These are phyloP conservation scores for Antheraea yamamai DNA, from an alignment of 2,888 invertebrate genomes.

Conservation along the genomic window DNA sequence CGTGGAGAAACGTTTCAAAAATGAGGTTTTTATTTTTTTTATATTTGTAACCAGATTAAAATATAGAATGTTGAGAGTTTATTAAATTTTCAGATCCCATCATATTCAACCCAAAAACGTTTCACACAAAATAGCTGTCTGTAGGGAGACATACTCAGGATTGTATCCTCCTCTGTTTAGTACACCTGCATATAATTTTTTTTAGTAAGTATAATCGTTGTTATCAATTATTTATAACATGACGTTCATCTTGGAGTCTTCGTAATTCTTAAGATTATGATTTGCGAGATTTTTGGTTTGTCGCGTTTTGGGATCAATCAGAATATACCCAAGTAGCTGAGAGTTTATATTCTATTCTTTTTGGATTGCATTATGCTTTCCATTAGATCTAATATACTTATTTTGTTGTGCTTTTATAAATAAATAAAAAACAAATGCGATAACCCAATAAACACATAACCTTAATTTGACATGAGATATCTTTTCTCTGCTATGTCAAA, in stretches of 20 bases:
- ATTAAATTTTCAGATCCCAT: slow-evolving; percentile 4
- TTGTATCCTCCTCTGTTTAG: slow-evolving; percentile 55
- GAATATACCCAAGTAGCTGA: not conserved
- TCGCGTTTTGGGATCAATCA: not conserved
- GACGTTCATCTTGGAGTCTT: no score
- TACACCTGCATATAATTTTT: slow-evolving; percentile 71
- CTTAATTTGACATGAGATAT: no score
- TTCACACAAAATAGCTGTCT: slow-evolving; percentile 44
- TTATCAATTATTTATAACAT: not conserved
- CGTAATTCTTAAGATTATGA: no score
- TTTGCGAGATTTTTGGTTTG: not conserved
- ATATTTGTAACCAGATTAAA: not conserved
- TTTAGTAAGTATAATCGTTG: slow-evolving; percentile 59
- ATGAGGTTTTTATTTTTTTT: not conserved
- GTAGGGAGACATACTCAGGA: slow-evolving; percentile 56
- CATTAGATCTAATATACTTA: no score
- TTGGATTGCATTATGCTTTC: no score
- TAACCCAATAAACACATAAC: no score
- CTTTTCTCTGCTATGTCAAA: no score
- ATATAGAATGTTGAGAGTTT: not conserved
- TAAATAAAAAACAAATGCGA: no score
- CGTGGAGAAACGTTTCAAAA: slow-evolving; percentile 41
- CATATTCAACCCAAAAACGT: not conserved
- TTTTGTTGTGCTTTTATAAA: no score
- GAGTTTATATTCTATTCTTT: not conserved